Conservation (phyloP, 2,113 vertebrate species). For the Spilogale gracilis region DNA sequence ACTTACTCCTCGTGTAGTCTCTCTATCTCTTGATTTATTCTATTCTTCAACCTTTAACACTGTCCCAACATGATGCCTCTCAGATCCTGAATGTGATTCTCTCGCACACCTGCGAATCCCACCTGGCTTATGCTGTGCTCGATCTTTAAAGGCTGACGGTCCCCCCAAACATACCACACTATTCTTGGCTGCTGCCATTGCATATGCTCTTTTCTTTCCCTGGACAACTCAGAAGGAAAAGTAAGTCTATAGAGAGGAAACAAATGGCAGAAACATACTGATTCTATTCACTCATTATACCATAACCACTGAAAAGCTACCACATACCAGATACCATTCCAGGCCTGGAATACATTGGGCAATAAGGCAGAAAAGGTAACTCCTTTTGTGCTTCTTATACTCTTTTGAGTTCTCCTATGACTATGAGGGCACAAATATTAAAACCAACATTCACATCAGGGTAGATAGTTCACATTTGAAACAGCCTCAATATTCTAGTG, state of each 20-base stretch:
- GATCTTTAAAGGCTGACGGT: background rate
- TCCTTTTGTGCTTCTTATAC: background rate
- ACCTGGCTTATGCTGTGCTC: background rate
- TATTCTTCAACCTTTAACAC: background rate
- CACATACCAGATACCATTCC: background rate
- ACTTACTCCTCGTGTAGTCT: background rate
- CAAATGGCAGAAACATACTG: background rate
- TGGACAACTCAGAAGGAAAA: background rate
- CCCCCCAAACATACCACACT: background rate
- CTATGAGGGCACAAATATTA: background rate
- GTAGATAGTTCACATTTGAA: background rate
- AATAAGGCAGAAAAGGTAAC: background rate
- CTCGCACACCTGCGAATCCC: background rate
- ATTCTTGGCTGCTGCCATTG: background rate
- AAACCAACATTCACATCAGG: background rate
- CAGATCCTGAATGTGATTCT: background rate
- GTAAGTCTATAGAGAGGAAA: background rate
- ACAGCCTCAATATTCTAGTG: background rate
- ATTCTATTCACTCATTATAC: background rate
- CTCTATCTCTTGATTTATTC: background rate
- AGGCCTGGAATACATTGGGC: background rate
- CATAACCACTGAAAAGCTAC: background rate
- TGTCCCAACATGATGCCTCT: background rate
- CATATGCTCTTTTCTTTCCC: background rate
- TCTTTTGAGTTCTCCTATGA: background rate